These are phyloP conservation scores for Tetropium fuscum DNA, from an alignment of 2,888 invertebrate genomes.

Conservation along the genomic window DNA sequence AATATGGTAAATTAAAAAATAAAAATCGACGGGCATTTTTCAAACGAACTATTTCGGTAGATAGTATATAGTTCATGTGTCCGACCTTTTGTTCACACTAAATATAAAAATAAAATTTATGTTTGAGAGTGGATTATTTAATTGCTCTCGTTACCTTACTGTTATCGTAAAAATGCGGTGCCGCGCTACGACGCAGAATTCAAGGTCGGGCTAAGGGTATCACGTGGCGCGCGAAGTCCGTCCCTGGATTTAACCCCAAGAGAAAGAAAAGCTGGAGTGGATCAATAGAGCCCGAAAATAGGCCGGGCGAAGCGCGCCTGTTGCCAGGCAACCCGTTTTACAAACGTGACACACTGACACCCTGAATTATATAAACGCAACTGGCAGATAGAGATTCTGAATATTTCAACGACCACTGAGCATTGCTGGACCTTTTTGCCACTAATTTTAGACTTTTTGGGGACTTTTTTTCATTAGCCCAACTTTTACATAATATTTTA, in stretches of 20 bases:
- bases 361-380: constrained; percentile 54
- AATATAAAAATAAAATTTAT: no score
- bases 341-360: constrained; percentile 66
- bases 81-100: no score
- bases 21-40: no score
- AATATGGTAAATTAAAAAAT: no score
- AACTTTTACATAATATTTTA: no score
- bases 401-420: constrained; percentile 17
- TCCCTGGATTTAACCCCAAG: constrained; percentile 44
- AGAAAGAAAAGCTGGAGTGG: constrained; percentile 53
- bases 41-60: no score
- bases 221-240: constrained; percentile 18
- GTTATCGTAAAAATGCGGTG: constrained; percentile 7
- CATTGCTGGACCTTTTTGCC: neutral
- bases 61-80: no score
- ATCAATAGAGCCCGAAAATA: constrained; percentile 67
- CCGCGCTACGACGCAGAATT: neutral
- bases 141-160: no score
- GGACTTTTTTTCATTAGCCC: neutral
- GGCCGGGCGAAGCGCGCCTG: constrained; percentile 64
- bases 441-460: neutral
- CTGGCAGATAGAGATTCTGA: constrained; percentile 11
- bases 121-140: no score
- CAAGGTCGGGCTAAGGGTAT: constrained; percentile 19
- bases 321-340: constrained; percentile 64